Evolutionary conservation across 2,113 vertebrate species (phyloP), one percentile per base, ranked within the genome.

Genomic region (Chinchilla lanigera): DNA sequence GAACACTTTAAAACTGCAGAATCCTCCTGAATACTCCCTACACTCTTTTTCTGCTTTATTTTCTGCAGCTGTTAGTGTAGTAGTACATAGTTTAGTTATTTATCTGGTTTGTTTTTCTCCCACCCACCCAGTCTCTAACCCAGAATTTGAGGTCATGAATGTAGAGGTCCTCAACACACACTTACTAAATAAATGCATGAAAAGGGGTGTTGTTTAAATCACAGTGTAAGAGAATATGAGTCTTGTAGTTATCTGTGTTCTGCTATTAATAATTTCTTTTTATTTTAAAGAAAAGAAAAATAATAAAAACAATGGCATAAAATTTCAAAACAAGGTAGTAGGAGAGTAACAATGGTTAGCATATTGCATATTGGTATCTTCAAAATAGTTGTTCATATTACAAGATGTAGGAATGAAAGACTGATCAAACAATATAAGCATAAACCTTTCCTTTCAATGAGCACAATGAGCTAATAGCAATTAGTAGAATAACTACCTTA

Each of bases 181-280:
- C 9, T 56, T 86, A 86, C 14, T 71, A 89, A 77, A 67, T 35
- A 85, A 82, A 77, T 38, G 30, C 92, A 78, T 54, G 78, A 93
- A 95, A 73, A 96, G 44, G 30, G 10, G 80, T 11, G 71, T 9
- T 47, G 24, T 80, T 81, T 77, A 93, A 75, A 56, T 35, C 22
- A 84, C 60, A 83, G 5, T 84, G 20, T 61, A 50, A 16, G 8
- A 95, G 2, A 56, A 77, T 69, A 94, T 82, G 47, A n/a, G 93
- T 84, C 41, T n/a, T 78, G 52, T 87, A 28, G 50, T 33, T 73
- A 82, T 3, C 11, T 60, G n/a, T 56, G 77, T 47, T 41, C 38
- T 86, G n/a, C n/a, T 96, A 86, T 13, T 91, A 90, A 82, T 81
- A 94, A 95, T 50, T 50, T n/a, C n/a, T n/a, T 50, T 50, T 50